Percentiles rank a stretch among this genome's conserved stretches.
Conservation (phyloP, 2,797 vertebrate genomes). For the Chloroceryle inda region DNA sequence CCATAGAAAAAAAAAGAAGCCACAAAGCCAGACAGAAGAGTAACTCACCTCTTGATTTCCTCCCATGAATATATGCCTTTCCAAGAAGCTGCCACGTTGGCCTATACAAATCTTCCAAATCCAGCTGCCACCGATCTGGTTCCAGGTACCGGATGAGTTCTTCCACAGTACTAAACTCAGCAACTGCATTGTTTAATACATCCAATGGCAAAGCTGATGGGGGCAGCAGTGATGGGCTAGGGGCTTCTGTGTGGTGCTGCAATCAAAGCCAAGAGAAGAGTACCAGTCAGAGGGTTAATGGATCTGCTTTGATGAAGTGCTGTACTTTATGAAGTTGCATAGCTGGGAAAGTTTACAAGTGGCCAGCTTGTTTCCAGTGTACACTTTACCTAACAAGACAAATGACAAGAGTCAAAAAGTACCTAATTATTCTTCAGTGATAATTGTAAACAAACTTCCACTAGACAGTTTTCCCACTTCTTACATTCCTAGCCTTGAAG, state of each 20-base stretch:
- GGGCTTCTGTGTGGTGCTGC: constrained; percentile 86
- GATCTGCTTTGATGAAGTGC: neutral
- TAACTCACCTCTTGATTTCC: constrained; percentile 91
- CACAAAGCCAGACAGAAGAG: neutral
- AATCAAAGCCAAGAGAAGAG: constrained; percentile 63
- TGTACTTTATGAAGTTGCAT: neutral
- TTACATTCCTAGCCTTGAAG: neutral
- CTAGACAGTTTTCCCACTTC: neutral
- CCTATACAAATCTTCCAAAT: constrained; percentile 95
- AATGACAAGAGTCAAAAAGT: constrained; percentile 30
- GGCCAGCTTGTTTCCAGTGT: neutral
- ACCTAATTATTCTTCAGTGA: constrained; percentile 9
- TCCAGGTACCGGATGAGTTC: constrained; percentile 97
- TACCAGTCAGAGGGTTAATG: constrained; percentile 36
- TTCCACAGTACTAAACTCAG: constrained; percentile 91
- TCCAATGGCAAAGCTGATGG: constrained; percentile 87
- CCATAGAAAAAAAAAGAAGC: neutral
- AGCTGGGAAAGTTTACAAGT: constrained; percentile 46
- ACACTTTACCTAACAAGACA: constrained; percentile 34
- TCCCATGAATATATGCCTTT: constrained; percentile 93
- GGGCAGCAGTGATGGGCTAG: constrained; percentile 79
- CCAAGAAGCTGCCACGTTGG: constrained; percentile 94
- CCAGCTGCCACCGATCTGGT: constrained; percentile 95
- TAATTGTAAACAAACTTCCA: constrained; percentile 10
- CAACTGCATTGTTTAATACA: constrained; percentile 87